These are phyloP conservation scores for Calliphora vicina DNA, from an alignment of 1,140 invertebrate species.

Conservation along the genomic window DNA sequence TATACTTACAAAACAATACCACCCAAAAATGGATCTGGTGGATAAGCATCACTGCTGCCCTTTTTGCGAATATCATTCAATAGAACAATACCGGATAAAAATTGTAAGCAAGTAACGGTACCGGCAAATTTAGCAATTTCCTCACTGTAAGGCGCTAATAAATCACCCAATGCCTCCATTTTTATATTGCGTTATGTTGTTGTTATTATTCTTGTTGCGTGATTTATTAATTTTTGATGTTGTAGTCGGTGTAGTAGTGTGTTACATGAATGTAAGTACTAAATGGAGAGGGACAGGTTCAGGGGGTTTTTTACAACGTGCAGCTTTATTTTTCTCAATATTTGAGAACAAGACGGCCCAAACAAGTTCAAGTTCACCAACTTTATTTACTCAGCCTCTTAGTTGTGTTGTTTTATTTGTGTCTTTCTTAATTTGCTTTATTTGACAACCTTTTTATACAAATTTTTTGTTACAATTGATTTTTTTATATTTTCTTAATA, in stretches of 20 bases:
- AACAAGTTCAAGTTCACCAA: conserved; percentile 29
- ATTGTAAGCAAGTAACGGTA: conserved; percentile 71
- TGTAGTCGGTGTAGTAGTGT: neutral
- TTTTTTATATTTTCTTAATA: neutral
- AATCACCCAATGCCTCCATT: conserved; percentile 61
- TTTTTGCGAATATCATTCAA: conserved; percentile 76
- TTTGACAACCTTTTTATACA: neutral
- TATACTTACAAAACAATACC: conserved; percentile 77
- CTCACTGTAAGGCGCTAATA: conserved; percentile 55
- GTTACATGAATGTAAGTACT: neutral
- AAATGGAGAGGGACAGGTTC: neutral
- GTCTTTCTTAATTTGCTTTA: neutral
- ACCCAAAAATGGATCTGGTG: conserved; percentile 75
- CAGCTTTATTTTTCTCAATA: neutral
- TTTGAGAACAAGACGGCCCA: neutral
- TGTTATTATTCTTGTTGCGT: neutral
- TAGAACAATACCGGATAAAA: conserved; percentile 72
- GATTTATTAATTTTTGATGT: neutral
- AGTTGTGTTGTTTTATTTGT: neutral
- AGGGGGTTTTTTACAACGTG: neutral
- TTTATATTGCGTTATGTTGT: neutral
- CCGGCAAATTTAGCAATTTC: conserved; percentile 58
- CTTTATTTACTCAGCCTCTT: neutral
- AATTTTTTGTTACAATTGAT: neutral
- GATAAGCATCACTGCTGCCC: conserved; percentile 69